Evolutionary conservation across 2,888 invertebrate species (phyloP).

Genomic region (Drosophila atripex): DNA sequence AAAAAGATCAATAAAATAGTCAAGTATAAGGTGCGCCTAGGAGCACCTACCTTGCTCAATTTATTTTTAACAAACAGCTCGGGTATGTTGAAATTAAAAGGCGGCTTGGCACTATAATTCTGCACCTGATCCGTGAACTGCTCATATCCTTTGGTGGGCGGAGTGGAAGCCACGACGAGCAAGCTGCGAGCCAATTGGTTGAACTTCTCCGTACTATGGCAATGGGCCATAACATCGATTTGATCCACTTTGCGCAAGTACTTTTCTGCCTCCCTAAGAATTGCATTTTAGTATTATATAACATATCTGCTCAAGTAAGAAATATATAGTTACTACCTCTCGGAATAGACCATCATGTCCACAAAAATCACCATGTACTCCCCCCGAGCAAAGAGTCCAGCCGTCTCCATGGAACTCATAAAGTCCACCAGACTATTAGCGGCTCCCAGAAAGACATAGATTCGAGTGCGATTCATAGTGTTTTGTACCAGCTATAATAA

Average conservation of each 20-base stretch:
- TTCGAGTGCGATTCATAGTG: slow-evolving; percentile 94
- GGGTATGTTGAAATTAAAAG: slow-evolving; percentile 91
- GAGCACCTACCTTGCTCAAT: slow-evolving; percentile 84
- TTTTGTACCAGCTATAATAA: slow-evolving; percentile 86
- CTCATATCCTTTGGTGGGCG: slow-evolving; percentile 89
- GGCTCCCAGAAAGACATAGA: slow-evolving; percentile 97
- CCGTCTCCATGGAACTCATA: slow-evolving; percentile 95
- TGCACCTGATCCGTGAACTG: slow-evolving; percentile 92
- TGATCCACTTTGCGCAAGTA: slow-evolving; percentile 90
- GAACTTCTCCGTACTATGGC: slow-evolving; percentile 85
- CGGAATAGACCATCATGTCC: slow-evolving; percentile 94
- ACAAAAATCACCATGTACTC: slow-evolving; percentile 98
- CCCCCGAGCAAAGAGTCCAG: slow-evolving; percentile 93
- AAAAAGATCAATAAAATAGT: not conserved
- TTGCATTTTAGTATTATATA: not conserved
- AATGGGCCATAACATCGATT: slow-evolving; percentile 86
- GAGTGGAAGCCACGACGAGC: slow-evolving; percentile 94
- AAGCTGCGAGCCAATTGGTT: slow-evolving; percentile 91
- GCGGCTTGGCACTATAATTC: slow-evolving; percentile 90
- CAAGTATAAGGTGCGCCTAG: not conserved
- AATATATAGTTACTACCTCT: slow-evolving; percentile 85
- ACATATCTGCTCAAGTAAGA: not conserved
- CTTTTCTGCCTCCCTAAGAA: slow-evolving; percentile 87
- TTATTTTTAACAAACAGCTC: slow-evolving; percentile 85
- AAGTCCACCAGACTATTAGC: slow-evolving; percentile 93